Percentiles rank a stretch among this genome's conserved stretches.
phyloP scores from a whole-genome alignment of 35 echinoderm and acorn worm genomes.

The Strongylocentrotus purpuratus region DNA sequence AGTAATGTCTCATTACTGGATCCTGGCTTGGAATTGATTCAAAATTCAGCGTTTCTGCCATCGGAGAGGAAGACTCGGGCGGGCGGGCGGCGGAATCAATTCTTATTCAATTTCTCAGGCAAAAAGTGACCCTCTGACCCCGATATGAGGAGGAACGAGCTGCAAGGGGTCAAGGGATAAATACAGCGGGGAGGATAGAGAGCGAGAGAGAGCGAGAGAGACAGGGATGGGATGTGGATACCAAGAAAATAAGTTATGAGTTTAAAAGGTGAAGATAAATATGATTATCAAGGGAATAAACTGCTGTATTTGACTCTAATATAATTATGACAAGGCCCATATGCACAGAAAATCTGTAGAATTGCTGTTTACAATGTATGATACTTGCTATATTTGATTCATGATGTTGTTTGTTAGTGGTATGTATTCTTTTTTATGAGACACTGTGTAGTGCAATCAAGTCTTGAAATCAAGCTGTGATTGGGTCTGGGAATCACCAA shows the following conservation, averaged over 20 bases:
- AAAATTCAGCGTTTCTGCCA: constrained; percentile 12
- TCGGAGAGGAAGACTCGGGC: constrained; percentile 29
- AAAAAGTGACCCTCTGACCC: constrained; percentile 40
- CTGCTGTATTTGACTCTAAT: not conserved
- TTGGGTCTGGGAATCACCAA: not conserved
- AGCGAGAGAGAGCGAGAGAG: no score
- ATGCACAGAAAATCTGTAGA: not conserved
- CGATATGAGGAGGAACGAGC: not conserved
- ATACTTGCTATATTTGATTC: not conserved
- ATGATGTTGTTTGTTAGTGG: not conserved
- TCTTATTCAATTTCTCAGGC: constrained; percentile 38
- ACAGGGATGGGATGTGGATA: not conserved
- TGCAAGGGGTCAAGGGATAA: constrained; percentile 21
- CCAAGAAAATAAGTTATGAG: not conserved
- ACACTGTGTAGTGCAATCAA: not conserved
- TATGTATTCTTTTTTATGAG: not conserved
- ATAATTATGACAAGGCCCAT: not conserved
- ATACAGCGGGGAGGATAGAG: not conserved
- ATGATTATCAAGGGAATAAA: not conserved
- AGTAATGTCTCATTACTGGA: not conserved
- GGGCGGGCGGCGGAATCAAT: constrained; percentile 20
- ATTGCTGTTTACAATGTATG: not conserved
- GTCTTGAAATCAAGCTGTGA: constrained; percentile 34
- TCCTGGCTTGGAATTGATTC: constrained; percentile 30
- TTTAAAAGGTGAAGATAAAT: not conserved